Conservation (phyloP, 2,797 vertebrate species). For the Silurus aristotelis region DNA sequence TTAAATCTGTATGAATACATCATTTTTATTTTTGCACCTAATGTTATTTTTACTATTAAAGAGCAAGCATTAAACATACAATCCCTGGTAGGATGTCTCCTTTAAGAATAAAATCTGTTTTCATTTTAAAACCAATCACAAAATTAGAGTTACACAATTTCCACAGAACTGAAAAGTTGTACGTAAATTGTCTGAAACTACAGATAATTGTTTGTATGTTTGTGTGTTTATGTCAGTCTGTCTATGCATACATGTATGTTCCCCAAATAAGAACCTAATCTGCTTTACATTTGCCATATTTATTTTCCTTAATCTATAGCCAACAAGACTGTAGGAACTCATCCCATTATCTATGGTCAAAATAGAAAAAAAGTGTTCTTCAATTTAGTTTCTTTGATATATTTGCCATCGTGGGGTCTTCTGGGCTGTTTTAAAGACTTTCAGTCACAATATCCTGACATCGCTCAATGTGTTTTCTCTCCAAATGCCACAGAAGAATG, state of each 20-base stretch:
- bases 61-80: not conserved
- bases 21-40: not conserved
- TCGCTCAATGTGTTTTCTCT: conserved; percentile 50
- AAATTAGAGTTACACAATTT: not conserved
- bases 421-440: conserved; percentile 61
- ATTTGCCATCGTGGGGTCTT: conserved; percentile 54
- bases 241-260: conserved; percentile 7
- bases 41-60: not conserved
- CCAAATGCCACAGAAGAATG: conserved; percentile 57
- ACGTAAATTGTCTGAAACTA: not conserved
- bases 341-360: conserved; percentile 46
- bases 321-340: conserved; percentile 39
- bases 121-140: not conserved
- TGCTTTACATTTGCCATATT: conserved; percentile 23
- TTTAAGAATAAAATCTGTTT: not conserved
- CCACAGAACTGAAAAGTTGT: not conserved
- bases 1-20: not conserved
- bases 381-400: conserved; percentile 51
- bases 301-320: conserved; percentile 30
- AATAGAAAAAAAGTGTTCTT: conserved; percentile 43
- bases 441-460: conserved; percentile 55
- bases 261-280: not conserved
- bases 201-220: conserved; percentile 4
- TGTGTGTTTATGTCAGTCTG: conserved; percentile 37
- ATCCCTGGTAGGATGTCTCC: not conserved